Conservation (phyloP, 2,888 invertebrate genomes). For the Bursaphelenchus okinawaensis region DNA sequence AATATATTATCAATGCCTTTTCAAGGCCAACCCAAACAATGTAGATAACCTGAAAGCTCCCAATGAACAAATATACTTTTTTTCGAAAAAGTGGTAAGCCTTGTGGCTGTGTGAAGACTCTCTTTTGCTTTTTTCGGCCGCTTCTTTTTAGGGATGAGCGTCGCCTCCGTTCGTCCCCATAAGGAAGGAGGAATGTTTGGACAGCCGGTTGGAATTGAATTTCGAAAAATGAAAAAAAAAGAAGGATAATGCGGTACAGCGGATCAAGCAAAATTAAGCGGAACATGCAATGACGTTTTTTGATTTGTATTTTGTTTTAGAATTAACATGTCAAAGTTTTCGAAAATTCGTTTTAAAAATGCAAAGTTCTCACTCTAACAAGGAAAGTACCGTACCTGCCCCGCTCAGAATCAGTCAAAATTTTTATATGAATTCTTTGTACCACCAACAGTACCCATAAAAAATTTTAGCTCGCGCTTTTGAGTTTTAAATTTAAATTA, state of each 20-base stretch:
- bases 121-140: not conserved
- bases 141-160: not conserved
- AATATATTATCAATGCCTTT: not conserved
- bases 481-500: too few species aligned
- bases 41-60: too few species aligned
- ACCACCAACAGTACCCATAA: too few species aligned
- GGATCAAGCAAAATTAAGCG: not conserved
- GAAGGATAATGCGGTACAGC: not conserved
- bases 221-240: not conserved
- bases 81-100: not conserved
- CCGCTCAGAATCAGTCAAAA: too few species aligned
- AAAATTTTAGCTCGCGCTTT: too few species aligned
- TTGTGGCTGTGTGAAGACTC: not conserved
- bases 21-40: not conserved
- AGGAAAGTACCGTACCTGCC: too few species aligned
- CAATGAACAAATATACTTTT: too few species aligned
- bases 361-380: too few species aligned
- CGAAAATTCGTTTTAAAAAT: too few species aligned
- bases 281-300: not conserved
- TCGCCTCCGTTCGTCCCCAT: not conserved
- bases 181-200: not conserved
- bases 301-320: not conserved
- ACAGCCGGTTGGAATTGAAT: not conserved
- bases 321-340: not conserved
- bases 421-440: too few species aligned